Evolutionary conservation across 2,888 invertebrate species (phyloP).

Genomic region (Caenorhabditis afra): DNA sequence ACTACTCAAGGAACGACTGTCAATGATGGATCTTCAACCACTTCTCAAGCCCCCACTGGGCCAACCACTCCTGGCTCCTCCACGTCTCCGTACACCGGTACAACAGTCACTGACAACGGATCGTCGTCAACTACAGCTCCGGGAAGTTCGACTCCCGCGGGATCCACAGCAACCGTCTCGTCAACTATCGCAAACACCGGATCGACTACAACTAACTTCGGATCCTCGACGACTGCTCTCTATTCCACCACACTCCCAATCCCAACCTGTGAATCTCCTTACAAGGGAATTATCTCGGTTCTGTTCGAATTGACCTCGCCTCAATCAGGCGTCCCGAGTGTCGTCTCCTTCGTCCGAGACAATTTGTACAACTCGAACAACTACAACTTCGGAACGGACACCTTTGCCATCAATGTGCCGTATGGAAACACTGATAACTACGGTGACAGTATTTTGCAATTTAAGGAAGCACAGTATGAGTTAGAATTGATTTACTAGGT

Average conservation of each 20-base stretch:
- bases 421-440: slow-evolving; percentile 20
- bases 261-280: slow-evolving; percentile 20
- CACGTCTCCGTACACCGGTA: not conserved
- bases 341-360: slow-evolving; percentile 12
- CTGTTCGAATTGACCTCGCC: slow-evolving; percentile 23
- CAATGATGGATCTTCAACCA: slow-evolving; percentile 16
- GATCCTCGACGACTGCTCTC: not conserved
- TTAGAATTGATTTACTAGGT: not conserved
- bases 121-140: slow-evolving; percentile 1
- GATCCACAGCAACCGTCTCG: not conserved
- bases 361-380: slow-evolving; percentile 23
- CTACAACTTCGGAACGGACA: slow-evolving; percentile 24
- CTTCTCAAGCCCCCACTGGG: not conserved
- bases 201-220: slow-evolving; percentile 4
- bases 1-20: slow-evolving; percentile 5
- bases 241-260: slow-evolving; percentile 11
- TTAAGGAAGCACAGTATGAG: slow-evolving; percentile 30
- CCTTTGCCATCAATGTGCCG: slow-evolving; percentile 36
- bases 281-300: slow-evolving; percentile 29
- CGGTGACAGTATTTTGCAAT: not conserved
- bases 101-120: not conserved
- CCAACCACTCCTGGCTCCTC: not conserved
- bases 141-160: too few species aligned
- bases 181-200: not conserved
- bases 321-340: slow-evolving; percentile 1